These are phyloP conservation scores for Melanostoma mellinum DNA, from an alignment of 2,888 invertebrate genomes.

Conservation along the genomic window DNA sequence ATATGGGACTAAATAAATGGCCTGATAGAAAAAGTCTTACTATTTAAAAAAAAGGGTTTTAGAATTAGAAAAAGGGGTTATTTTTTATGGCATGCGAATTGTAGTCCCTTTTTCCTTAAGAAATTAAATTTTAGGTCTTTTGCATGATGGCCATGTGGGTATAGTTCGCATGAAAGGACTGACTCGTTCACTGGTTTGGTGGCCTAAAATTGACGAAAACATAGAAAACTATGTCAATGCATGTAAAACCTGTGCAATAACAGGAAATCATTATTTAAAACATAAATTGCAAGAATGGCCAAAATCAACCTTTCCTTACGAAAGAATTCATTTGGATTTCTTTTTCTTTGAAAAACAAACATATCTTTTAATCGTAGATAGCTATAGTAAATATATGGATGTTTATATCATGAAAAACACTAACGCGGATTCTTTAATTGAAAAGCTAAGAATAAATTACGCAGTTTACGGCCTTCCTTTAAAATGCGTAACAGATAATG, in stretches of 20 bases:
- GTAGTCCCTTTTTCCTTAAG: conserved; percentile 3
- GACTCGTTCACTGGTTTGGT: not conserved
- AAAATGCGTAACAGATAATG: conserved; percentile 3
- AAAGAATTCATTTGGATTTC: not conserved
- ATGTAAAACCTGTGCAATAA: conserved; percentile 2
- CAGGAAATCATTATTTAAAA: conserved; percentile 12
- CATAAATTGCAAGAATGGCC: not conserved
- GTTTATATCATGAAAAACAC: conserved; percentile 1
- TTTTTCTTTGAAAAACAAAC: not conserved
- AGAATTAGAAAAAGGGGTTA: conserved; percentile 11
- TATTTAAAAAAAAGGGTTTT: not conserved
- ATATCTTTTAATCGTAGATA: not conserved
- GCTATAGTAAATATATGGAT: not conserved
- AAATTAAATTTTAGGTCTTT: not conserved
- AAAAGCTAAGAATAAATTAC: conserved; percentile 2
- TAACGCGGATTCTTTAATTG: conserved; percentile 8
- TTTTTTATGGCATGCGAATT: conserved; percentile 9
- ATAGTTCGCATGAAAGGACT: not conserved
- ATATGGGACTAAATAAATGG: not conserved
- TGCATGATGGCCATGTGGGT: conserved; percentile 2
- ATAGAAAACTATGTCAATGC: conserved; percentile 8
- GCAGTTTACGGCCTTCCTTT: not conserved
- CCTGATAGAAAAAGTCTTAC: conserved; percentile 4
- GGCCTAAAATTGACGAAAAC: conserved; percentile 7
- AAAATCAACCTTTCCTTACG: not conserved